These are phyloP conservation scores for Eleutherodactylus coqui DNA, from an alignment of 2,797 vertebrate genomes.

Conservation along the genomic window DNA sequence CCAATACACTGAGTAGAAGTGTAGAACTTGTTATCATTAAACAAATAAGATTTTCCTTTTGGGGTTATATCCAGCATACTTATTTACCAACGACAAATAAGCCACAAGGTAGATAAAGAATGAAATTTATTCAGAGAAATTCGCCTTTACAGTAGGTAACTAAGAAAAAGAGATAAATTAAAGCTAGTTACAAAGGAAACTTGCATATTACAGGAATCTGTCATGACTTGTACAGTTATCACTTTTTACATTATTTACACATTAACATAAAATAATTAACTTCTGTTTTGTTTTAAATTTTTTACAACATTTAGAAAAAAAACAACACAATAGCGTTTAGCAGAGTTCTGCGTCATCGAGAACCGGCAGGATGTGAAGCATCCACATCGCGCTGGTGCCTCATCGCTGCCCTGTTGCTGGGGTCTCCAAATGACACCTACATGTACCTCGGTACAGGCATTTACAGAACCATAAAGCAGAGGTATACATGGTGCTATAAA, in stretches of 20 bases:
- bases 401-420: slow-evolving; percentile 19
- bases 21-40: not conserved
- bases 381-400: not conserved
- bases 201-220: slow-evolving; percentile 79
- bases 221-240: slow-evolving; percentile 84
- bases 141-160: slow-evolving; percentile 81
- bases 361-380: not conserved
- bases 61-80: not conserved
- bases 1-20: too few relatives aligned
- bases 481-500: slow-evolving; percentile 73
- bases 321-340: slow-evolving; percentile 65
- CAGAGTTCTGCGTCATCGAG: slow-evolving; percentile 37
- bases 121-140: slow-evolving; percentile 86
- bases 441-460: slow-evolving; percentile 74
- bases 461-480: slow-evolving; percentile 72
- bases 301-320: slow-evolving; percentile 70
- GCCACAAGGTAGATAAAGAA: slow-evolving; percentile 66
- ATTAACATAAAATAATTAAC: slow-evolving; percentile 77
- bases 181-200: slow-evolving; percentile 86
- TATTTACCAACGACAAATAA: not conserved
- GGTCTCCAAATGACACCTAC: slow-evolving; percentile 53
- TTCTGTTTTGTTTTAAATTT: slow-evolving; percentile 67
- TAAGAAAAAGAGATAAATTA: slow-evolving; percentile 92
- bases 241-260: slow-evolving; percentile 84
- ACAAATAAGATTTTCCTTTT: not conserved